Evolutionary conservation across 2,888 invertebrate species (phyloP).

Genomic region (Amiota mariae): DNA sequence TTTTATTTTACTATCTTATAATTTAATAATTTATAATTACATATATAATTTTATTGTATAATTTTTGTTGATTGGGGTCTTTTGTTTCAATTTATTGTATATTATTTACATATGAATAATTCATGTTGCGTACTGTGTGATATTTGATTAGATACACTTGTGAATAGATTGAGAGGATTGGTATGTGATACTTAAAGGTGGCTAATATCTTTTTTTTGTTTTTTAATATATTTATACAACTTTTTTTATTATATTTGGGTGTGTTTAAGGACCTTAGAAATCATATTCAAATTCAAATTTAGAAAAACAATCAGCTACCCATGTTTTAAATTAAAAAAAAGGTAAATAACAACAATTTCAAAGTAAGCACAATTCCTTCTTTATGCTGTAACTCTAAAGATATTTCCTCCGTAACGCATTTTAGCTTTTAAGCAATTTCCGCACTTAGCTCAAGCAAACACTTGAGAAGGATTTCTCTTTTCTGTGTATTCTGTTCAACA

Average conservation of each 20-base stretch:
- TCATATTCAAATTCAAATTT: too few species aligned
- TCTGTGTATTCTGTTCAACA: too few species aligned
- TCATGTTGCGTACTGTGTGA: constrained; percentile 63
- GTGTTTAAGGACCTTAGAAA: too few species aligned
- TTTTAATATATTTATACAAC: too few species aligned
- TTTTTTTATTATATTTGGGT: too few species aligned
- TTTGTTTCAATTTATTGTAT: constrained; percentile 30
- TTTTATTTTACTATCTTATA: constrained; percentile 61
- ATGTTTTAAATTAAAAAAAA: too few species aligned
- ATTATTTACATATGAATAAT: constrained; percentile 52
- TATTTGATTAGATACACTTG: constrained; percentile 53
- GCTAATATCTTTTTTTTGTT: too few species aligned
- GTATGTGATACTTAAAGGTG: too few species aligned
- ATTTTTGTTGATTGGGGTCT: constrained; percentile 45
- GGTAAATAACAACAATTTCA: not conserved
- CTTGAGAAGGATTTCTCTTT: not conserved
- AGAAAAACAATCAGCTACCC: too few species aligned
- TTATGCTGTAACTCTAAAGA: not conserved
- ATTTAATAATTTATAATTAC: too few species aligned
- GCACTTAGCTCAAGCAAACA: constrained; percentile 38
- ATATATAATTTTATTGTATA: constrained; percentile 56
- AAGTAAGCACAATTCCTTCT: not conserved
- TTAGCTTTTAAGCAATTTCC: constrained; percentile 63
- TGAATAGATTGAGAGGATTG: not conserved
- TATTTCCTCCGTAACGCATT: constrained; percentile 45